Base-by-base conservation (phyloP, 2,113 vertebrate species). In the Lagopus muta region DNA sequence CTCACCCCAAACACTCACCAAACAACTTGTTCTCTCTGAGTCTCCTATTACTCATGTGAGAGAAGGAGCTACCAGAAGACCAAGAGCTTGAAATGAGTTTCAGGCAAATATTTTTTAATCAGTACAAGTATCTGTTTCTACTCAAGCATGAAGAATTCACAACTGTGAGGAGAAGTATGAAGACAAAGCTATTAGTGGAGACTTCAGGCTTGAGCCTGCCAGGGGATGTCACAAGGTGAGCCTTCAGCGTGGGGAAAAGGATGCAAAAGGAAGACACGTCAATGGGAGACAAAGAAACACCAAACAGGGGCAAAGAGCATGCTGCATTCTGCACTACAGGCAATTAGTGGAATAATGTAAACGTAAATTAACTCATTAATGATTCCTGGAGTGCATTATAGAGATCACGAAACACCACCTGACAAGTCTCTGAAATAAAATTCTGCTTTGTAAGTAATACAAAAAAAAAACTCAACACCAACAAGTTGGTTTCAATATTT, bases 401-500 rank as follows among this genome's bases (percentile, higher is more conserved):
- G 88, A 91, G 87, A 87, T 88, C 61, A 64, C 11, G 52, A 72
- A 50, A 81, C 60, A 58, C 13, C 82, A 65, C 17, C n/a, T 82
- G 38, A 90, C 38, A 77, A 78, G 32, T 13, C n/a, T 70, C 42
- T 71, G 14, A 4, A 21, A 75, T 76, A 72, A 48, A 36, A 82
- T 54, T 17, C 30, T 80, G 58, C 75, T 89, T 79, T 64, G n/a
- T 58, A 96, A 92, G 95, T 60, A 18, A 28, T 32, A 55, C 10
- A 54, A 90, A 93, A 74, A 73, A 40, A 50, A 30, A 48, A 22
- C 21, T 11, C 54, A 60, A 40, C 9, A 64, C 70, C 86, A 61
- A 36, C 55, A 77, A 12, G 17, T 28, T 95, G 22, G 21, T 92
- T 88, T 89, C 76, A 55, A 36, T 55, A 85, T 98, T 98, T 96